Conservation (phyloP, 37 sponge, comb jelly and placozoan genomes). For the Ianthella basta region DNA sequence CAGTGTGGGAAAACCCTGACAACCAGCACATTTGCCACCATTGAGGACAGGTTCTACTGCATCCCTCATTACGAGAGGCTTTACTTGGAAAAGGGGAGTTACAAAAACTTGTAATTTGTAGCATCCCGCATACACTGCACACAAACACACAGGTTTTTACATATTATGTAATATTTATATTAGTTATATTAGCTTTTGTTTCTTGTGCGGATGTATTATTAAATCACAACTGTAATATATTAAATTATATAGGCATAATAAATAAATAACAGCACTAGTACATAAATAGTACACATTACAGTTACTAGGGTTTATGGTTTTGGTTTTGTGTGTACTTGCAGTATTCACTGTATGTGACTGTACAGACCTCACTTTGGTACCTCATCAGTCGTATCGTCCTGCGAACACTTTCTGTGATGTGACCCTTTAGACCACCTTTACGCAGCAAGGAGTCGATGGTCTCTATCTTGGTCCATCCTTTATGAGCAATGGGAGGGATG, state of each 20-base stretch:
- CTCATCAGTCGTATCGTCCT: conserved; percentile 66
- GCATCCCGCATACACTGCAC: background rate
- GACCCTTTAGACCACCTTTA: conserved; percentile 87
- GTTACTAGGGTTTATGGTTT: conserved; percentile 50
- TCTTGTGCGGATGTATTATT: too few relatives aligned
- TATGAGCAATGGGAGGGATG: background rate
- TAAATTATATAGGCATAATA: too few relatives aligned
- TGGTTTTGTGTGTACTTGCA: conserved; percentile 18
- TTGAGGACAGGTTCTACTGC: conserved; percentile 53
- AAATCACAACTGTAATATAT: too few relatives aligned
- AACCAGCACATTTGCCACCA: conserved; percentile 48
- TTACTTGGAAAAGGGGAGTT: conserved; percentile 37
- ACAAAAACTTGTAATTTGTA: conserved; percentile 5
- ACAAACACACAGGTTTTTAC: too few relatives aligned
- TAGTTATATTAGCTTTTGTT: too few relatives aligned
- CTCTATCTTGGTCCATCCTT: conserved; percentile 87
- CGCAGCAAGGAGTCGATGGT: conserved; percentile 89
- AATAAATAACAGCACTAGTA: too few relatives aligned
- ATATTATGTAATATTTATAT: too few relatives aligned
- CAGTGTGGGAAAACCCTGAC: conserved; percentile 41
- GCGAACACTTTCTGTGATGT: conserved; percentile 71
- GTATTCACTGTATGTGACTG: conserved; percentile 85
- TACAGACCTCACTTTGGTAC: conserved; percentile 89
- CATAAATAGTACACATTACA: background rate
- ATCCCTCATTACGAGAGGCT: conserved; percentile 48